Base-by-base conservation (phyloP, 64 coral and sea anemone genomes). In the Stichodactyla mertensii region DNA sequence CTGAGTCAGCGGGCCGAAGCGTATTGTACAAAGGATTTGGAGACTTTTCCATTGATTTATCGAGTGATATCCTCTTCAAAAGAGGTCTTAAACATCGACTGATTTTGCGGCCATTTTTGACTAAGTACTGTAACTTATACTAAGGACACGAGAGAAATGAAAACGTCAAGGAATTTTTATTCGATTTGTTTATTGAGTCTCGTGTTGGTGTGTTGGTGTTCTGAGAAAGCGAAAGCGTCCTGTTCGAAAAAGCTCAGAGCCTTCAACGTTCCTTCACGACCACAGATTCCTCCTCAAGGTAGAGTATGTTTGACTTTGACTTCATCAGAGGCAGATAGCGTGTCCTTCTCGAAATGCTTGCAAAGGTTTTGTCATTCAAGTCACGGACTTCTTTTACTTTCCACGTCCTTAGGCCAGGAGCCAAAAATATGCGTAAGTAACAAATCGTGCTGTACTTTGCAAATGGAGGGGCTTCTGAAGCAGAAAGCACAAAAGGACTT, bases 391-490 rank as follows among this genome's bases (percentile, higher is more conserved):
- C 26, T 61, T 45, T 85, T 16, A 51, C 4, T 20, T 36, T 55
- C 6, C 61, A 16, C 24, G 36, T 85, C 16, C 36, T 45, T 45
- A 85, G 83, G 83, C 54, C 60, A 13, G 11, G 83, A 57, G 83
- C 83, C 83, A 22, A 16, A 85, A 85, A 85, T 16, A 22, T 85
- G 83, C 24, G 83, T 60, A 10, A 85, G 19, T 18, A 51, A 55
- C 16, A 61, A 59, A 6, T n/a, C 83, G 2, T 85, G 83, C 83
- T 85, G 83, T 85, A 85, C 83, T 6, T n/a, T 15, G 15, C 83
- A 85, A 85, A 55, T 85, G 55, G 83, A 85, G 24, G 54, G 27
- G 11, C 20, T 8, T 52, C 24, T 85, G 51, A 55, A 64, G 23
- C 56, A 45, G 13, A 85, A 85, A 85, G 83, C 83, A 8, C 13